phyloP scores from a whole-genome alignment of 2,888 invertebrate species.

The Papilio protenor region DNA sequence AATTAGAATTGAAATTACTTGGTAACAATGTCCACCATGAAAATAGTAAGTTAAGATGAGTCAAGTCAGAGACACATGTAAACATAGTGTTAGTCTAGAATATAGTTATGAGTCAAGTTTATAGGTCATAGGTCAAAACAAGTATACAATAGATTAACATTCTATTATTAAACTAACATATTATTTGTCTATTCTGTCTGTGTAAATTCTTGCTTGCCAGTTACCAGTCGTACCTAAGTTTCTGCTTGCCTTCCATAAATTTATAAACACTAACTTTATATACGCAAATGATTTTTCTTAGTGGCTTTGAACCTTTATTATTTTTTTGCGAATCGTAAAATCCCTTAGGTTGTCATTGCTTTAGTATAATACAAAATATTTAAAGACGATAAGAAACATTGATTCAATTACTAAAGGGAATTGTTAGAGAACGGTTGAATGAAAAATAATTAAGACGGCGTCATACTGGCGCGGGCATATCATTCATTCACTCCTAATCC shows the following conservation, averaged over 20 bases:
- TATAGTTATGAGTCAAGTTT: not conserved
- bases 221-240: not conserved
- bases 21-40: not conserved
- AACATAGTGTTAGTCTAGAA: not conserved
- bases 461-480: constrained; percentile 48
- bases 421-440: constrained; percentile 29
- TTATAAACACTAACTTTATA: not conserved
- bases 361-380: constrained; percentile 7
- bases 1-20: not conserved
- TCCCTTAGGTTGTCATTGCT: constrained; percentile 3
- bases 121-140: not conserved
- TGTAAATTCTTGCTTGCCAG: not conserved
- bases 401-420: constrained; percentile 25
- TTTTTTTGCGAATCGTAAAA: not conserved
- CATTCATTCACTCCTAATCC: constrained; percentile 60
- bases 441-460: constrained; percentile 40
- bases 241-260: not conserved
- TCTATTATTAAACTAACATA: not conserved
- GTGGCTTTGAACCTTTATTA: not conserved
- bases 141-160: not conserved
- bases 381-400: constrained; percentile 28
- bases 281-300: not conserved
- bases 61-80: not conserved
- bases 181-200: not conserved
- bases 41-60: not conserved